phyloP scores from a whole-genome alignment of 2,113 vertebrate genomes.

The Pteruthius melanotis region DNA sequence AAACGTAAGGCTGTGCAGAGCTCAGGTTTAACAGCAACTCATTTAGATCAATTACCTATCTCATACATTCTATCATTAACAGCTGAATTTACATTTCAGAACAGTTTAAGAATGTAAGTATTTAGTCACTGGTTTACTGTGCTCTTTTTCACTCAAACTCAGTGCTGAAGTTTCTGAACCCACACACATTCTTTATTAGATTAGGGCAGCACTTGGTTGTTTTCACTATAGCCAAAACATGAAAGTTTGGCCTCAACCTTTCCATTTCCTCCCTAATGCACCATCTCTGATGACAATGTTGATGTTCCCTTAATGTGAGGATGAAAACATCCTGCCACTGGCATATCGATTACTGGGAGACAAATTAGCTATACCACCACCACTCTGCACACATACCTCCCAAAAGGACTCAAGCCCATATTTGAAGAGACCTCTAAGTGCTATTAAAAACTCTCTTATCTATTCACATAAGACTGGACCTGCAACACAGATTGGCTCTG shows the following conservation, averaged over 20 bases:
- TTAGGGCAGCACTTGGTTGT: neutral
- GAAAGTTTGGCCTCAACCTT: neutral
- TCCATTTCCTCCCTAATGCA: neutral
- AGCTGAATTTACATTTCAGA: neutral
- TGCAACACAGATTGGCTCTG: neutral
- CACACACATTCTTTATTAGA: neutral
- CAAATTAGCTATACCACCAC: neutral
- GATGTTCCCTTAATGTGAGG: neutral
- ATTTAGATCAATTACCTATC: neutral
- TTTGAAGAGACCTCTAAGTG: neutral
- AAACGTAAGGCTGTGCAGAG: rapidly evolving
- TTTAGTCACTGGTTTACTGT: neutral
- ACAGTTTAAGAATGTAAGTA: neutral
- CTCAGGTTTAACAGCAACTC: neutral
- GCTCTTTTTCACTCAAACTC: neutral
- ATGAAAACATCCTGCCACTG: neutral
- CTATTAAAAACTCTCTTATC: neutral
- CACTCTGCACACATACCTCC: neutral
- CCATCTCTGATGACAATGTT: neutral
- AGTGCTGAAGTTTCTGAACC: neutral
- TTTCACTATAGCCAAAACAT: neutral
- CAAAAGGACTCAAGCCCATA: neutral
- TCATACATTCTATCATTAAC: neutral
- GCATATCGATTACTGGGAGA: neutral
- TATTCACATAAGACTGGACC: neutral